Percentiles rank a stretch among this genome's conserved stretches.
Conservation (phyloP, 2,888 invertebrate species). For the Eilema caniola region DNA sequence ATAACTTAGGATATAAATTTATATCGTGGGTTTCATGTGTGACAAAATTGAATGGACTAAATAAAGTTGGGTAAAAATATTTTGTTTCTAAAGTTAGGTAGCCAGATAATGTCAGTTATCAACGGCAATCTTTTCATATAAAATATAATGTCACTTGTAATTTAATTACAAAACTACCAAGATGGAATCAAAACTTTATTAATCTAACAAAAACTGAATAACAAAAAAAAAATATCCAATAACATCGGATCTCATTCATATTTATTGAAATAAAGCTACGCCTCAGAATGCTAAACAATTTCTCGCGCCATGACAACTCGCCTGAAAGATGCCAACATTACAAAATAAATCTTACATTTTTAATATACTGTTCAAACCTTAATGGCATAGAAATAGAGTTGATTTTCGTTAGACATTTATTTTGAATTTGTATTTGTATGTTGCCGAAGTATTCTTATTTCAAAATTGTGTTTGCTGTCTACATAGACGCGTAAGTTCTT, state of each 20-base stretch:
- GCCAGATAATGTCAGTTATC: neutral
- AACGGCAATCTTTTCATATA: constrained; percentile 3
- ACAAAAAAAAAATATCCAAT: constrained; percentile 59
- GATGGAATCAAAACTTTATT: constrained; percentile 67
- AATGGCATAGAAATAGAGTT: rapidly evolving
- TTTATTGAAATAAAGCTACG: constrained; percentile 65
- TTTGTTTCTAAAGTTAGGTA: too few relatives aligned
- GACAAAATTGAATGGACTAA: too few relatives aligned
- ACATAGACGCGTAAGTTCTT: constrained; percentile 17
- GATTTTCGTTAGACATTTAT: neutral
- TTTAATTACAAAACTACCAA: constrained; percentile 41
- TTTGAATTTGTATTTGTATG: constrained; percentile 25
- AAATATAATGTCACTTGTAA: constrained; percentile 35
- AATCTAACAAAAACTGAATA: constrained; percentile 66
- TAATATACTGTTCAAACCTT: neutral
- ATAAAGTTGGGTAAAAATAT: too few relatives aligned
- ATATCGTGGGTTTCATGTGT: too few relatives aligned
- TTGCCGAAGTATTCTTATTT: constrained; percentile 46
- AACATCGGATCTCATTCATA: constrained; percentile 65
- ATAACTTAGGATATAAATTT: too few relatives aligned
- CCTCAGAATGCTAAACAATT: constrained; percentile 65
- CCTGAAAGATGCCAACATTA: constrained; percentile 55
- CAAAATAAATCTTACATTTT: constrained; percentile 10
- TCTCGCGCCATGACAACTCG: constrained; percentile 62
- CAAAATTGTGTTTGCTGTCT: constrained; percentile 47